Evolutionary conservation across 2,797 vertebrate genomes (phyloP).

Genomic region (Lepilemur ruficaudatus): DNA sequence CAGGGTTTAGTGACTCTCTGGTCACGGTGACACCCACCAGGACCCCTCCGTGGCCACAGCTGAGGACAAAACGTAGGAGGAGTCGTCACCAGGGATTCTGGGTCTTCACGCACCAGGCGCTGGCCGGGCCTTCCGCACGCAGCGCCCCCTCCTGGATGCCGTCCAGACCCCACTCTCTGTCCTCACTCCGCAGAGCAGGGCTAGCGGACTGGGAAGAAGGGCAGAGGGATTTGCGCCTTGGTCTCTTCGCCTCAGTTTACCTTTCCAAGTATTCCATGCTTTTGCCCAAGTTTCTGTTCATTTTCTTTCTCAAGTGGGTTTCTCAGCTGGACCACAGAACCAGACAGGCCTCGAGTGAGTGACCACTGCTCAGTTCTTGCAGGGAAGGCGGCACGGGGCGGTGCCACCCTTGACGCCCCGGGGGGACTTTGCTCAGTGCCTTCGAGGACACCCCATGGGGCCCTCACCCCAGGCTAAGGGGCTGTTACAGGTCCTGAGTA

Average conservation of each 20-base stretch:
- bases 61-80: background rate
- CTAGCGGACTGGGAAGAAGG: background rate
- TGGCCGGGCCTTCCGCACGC: background rate
- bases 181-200: too few species aligned
- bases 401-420: rapidly evolving
- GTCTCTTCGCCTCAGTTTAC: background rate
- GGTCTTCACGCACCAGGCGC: background rate
- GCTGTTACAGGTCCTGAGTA: rapidly evolving
- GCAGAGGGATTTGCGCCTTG: background rate
- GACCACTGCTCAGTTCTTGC: background rate
- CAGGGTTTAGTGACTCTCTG: background rate
- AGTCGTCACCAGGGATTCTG: rapidly evolving
- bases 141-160: rapidly evolving
- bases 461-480: background rate
- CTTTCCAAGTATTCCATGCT: too few species aligned
- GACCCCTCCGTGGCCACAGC: too few species aligned
- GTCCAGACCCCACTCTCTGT: rapidly evolving
- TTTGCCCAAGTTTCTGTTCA: background rate
- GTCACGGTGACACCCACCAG: too few species aligned
- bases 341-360: too few species aligned
- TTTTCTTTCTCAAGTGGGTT: background rate
- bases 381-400: background rate
- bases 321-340: background rate
- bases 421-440: background rate
- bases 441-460: background rate